These are phyloP conservation scores for Montipora sp. DNA, from an alignment of 64 coral and sea anemone genomes.

Conservation along the genomic window DNA sequence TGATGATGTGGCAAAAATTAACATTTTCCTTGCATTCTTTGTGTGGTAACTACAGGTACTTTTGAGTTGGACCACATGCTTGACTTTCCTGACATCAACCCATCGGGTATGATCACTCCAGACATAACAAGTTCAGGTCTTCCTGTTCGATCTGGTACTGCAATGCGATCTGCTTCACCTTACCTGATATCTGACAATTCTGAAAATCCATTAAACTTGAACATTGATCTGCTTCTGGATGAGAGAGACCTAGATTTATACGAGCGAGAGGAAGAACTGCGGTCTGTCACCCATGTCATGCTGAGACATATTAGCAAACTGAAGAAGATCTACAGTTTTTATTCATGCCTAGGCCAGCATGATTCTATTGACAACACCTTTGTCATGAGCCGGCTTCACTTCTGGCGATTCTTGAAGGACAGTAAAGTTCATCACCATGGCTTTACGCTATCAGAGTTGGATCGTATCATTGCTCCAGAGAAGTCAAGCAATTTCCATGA, in stretches of 20 bases:
- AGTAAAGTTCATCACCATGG: slow-evolving; percentile 82
- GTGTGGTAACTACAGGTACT: slow-evolving; percentile 41
- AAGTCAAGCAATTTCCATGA: slow-evolving; percentile 71
- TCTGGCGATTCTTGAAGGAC: slow-evolving; percentile 98
- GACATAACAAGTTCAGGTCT: slow-evolving; percentile 81
- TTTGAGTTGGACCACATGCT: slow-evolving; percentile 99
- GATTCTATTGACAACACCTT: slow-evolving; percentile 91
- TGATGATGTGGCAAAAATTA: too few species aligned
- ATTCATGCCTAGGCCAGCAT: slow-evolving; percentile 76
- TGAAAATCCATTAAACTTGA: slow-evolving; percentile 79
- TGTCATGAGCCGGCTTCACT: slow-evolving; percentile 89
- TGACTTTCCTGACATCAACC: slow-evolving; percentile 92
- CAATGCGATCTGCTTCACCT: slow-evolving; percentile 71
- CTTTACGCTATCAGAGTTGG: slow-evolving; percentile 74
- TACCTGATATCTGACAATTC: slow-evolving; percentile 61
- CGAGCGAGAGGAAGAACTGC: slow-evolving; percentile 75
- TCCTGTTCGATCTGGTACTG: slow-evolving; percentile 73
- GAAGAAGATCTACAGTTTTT: slow-evolving; percentile 89
- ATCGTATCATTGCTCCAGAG: slow-evolving; percentile 61
- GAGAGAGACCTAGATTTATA: slow-evolving; percentile 76
- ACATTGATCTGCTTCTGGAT: slow-evolving; percentile 76
- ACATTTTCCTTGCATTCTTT: background rate
- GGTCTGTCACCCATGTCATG: slow-evolving; percentile 77
- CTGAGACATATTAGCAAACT: slow-evolving; percentile 89
- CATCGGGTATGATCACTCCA: slow-evolving; percentile 93